Percentiles rank a stretch among this genome's conserved stretches.
phyloP scores from a whole-genome alignment of 1,140 invertebrate genomes.

The Manduca sexta region DNA sequence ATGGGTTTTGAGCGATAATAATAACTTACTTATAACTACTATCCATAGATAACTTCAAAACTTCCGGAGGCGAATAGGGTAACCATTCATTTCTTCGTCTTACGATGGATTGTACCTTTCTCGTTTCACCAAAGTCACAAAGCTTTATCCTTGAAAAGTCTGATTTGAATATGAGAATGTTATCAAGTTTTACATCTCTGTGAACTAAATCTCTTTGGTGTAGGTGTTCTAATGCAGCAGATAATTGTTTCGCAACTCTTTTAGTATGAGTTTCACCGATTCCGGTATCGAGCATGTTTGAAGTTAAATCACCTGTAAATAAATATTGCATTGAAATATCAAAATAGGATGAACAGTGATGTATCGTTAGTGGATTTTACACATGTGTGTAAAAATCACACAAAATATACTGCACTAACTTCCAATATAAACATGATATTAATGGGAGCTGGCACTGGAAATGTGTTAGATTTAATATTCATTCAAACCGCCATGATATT shows the following conservation, averaged over 20 bases:
- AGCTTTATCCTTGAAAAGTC: conserved; percentile 95
- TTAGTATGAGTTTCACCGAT: conserved; percentile 91
- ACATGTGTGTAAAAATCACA: conserved; percentile 3
- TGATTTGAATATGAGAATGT: conserved; percentile 81
- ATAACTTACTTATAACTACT: conserved; percentile 85
- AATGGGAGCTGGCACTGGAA: conserved; percentile 33
- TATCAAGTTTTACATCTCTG: conserved; percentile 89
- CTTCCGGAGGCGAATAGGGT: conserved; percentile 95
- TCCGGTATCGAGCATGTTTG: conserved; percentile 88
- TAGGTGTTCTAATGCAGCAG: conserved; percentile 94
- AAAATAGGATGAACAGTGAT: background rate
- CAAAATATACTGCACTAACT: conserved; percentile 2
- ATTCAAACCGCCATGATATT: conserved; percentile 32
- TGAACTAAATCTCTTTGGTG: conserved; percentile 96
- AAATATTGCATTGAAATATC: background rate
- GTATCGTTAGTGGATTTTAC: background rate
- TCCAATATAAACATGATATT: conserved; percentile 13
- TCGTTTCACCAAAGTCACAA: conserved; percentile 95
- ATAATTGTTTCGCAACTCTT: conserved; percentile 87
- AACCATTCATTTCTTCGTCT: conserved; percentile 89
- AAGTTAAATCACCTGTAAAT: conserved; percentile 85
- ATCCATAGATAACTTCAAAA: conserved; percentile 87
- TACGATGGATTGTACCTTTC: conserved; percentile 80
- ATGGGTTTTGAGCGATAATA: conserved; percentile 9
- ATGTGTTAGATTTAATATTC: conserved; percentile 35